Evolutionary conservation across 2,797 vertebrate genomes (phyloP).

Genomic region (Microctenopoma steveboyesi): DNA sequence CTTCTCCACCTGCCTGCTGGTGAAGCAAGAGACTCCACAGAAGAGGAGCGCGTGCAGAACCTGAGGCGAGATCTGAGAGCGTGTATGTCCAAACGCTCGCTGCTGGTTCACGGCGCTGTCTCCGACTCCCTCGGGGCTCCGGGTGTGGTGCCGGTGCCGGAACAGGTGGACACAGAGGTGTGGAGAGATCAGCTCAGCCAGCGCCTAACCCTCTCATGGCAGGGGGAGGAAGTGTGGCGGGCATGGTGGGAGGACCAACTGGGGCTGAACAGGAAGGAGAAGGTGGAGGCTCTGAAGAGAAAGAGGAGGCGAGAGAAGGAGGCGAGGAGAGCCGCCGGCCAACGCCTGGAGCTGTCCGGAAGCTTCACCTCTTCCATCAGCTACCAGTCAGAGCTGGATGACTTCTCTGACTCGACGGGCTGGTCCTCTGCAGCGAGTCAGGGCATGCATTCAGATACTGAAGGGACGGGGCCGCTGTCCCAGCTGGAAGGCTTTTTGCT

Average conservation of each 20-base stretch:
- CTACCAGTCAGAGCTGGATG: constrained; percentile 74
- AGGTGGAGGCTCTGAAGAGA: constrained; percentile 69
- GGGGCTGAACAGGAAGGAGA: constrained; percentile 57
- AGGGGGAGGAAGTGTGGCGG: constrained; percentile 59
- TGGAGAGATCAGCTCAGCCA: constrained; percentile 78
- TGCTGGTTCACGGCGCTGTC: constrained; percentile 52
- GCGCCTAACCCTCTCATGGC: constrained; percentile 84
- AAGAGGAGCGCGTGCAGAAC: constrained; percentile 7
- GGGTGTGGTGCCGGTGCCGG: not conserved
- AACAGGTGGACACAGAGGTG: not conserved
- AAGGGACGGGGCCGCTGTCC: not conserved
- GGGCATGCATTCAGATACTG: constrained; percentile 45
- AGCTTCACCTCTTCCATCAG: constrained; percentile 87
- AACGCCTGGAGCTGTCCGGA: constrained; percentile 64
- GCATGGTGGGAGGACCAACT: constrained; percentile 86
- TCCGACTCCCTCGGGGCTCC: constrained; percentile 19
- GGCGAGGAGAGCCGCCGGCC: constrained; percentile 42
- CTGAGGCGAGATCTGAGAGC: constrained; percentile 69
- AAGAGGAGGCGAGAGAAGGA: constrained; percentile 76
- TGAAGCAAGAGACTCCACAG: fast-evolving
- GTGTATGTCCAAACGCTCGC: constrained; percentile 53
- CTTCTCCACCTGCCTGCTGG: fast-evolving
- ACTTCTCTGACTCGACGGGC: constrained; percentile 21
- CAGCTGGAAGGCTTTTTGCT: not conserved
- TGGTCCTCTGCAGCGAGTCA: constrained; percentile 49